Evolutionary conservation across 2,113 vertebrate species (phyloP), one percentile per base, ranked within the genome.

Genomic region (Spea bombifrons): DNA sequence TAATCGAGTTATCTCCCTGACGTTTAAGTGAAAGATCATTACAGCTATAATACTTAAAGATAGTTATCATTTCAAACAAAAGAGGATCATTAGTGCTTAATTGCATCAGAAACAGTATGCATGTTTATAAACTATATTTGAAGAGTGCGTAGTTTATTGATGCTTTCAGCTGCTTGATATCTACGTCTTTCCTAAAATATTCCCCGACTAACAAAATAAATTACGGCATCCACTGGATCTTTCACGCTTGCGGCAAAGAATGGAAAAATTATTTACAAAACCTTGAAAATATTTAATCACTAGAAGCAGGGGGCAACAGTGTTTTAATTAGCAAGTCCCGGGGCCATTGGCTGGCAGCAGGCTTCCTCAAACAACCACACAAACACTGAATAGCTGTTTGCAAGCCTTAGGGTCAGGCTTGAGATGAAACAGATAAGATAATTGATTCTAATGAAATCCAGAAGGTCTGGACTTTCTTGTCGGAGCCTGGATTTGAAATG

Each of bases 401-500:
- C 94, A 94, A 96, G 93, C 93, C 94, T 94, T 92, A 92, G 93
- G 96, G 96, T 96, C 95, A 96, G 93, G 91, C 88, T 89, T 93
- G 94, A 97, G 95, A 98, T 96, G 94, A 98, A 98, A 96, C 94
- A 98, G 96, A 99, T 98, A 99, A 99, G 96, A 99, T 96, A 96
- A 99, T 99, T 98, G 94, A 95, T 91, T 95, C 86, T 99, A 99
- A 99, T 99, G 95, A 95, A 97, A 97, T 94, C 96, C 96, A 99
- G 96, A 96, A 94, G 91, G 92, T 88, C 85, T 89, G 92, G 92
- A 89, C 87, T 91, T 92, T 92, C 89, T 94, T 94, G 93, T 95
- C 94, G 95, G 94, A 97, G 94, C 94, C 94, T 94, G 94, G 96
- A 94, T 97, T 96, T 94, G 94, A 93, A 92, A 94, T 93, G 91